Evolutionary conservation across 2,113 vertebrate species (phyloP).

Genomic region (Amphiprion percula): DNA sequence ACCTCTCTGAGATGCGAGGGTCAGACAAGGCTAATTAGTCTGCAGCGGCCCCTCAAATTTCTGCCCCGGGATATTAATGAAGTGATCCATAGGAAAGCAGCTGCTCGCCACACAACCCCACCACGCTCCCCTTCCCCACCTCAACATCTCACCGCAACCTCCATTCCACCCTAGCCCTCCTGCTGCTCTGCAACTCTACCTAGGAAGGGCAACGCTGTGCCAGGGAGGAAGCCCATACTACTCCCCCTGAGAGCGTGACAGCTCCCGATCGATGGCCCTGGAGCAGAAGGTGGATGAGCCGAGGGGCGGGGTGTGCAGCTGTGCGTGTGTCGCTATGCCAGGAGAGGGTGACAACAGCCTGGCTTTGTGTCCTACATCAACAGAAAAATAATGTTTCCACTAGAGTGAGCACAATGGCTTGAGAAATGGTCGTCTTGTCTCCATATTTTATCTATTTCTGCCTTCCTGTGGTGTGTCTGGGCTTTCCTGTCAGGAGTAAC

Average conservation of each 20-base stretch:
- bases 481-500: conserved; percentile 53
- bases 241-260: conserved; percentile 67
- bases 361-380: conserved; percentile 71
- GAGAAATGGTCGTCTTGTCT: conserved; percentile 64
- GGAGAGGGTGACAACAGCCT: conserved; percentile 79
- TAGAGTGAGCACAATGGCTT: conserved; percentile 47
- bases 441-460: conserved; percentile 65
- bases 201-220: conserved; percentile 67
- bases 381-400: conserved; percentile 69
- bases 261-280: conserved; percentile 71
- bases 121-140: conserved; percentile 27
- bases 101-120: conserved; percentile 65
- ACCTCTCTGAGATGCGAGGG: conserved; percentile 74
- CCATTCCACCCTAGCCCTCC: conserved; percentile 54
- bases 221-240: conserved; percentile 58
- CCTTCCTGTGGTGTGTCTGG: conserved; percentile 46
- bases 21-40: conserved; percentile 84
- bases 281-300: conserved; percentile 58
- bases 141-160: conserved; percentile 51
- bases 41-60: conserved; percentile 79
- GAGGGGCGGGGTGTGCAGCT: conserved; percentile 65
- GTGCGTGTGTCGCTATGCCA: conserved; percentile 74
- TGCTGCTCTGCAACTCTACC: conserved; percentile 57
- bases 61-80: conserved; percentile 84
- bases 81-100: conserved; percentile 82